phyloP scores from a whole-genome alignment of 1,140 invertebrate species.

The Globodera ellingtonae region DNA sequence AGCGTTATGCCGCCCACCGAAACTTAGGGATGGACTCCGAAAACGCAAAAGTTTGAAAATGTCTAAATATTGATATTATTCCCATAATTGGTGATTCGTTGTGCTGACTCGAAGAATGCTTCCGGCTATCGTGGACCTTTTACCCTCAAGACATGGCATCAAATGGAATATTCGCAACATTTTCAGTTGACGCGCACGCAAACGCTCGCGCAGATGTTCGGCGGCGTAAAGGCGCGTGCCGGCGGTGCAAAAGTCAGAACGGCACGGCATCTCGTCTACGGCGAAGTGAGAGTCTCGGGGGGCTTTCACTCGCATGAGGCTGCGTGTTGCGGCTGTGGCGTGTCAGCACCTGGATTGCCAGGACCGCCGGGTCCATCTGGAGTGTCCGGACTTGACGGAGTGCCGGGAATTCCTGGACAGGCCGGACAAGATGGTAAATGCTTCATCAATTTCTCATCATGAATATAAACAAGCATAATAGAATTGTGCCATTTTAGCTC shows the following conservation, averaged over 20 bases:
- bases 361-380: constrained; percentile 11
- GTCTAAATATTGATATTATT: too few species aligned
- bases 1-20: not conserved
- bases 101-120: too few species aligned
- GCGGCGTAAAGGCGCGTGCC: not conserved
- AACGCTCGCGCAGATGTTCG: constrained; percentile 10
- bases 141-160: too few species aligned
- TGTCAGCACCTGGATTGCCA: constrained; percentile 10
- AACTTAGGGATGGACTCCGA: too few species aligned
- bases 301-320: not conserved
- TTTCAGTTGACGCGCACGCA: constrained; percentile 22
- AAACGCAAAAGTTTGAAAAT: too few species aligned
- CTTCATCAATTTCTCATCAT: not conserved
- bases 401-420: not conserved
- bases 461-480: not conserved
- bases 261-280: constrained; percentile 5
- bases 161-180: too few species aligned
- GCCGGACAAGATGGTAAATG: constrained; percentile 12
- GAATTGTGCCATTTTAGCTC: not conserved
- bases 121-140: too few species aligned
- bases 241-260: not conserved
- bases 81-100: too few species aligned
- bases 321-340: constrained; percentile 12
- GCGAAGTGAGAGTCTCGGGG: not conserved
- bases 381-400: not conserved